phyloP scores from a whole-genome alignment of 2,888 invertebrate genomes.

The Eupithecia inturbata region DNA sequence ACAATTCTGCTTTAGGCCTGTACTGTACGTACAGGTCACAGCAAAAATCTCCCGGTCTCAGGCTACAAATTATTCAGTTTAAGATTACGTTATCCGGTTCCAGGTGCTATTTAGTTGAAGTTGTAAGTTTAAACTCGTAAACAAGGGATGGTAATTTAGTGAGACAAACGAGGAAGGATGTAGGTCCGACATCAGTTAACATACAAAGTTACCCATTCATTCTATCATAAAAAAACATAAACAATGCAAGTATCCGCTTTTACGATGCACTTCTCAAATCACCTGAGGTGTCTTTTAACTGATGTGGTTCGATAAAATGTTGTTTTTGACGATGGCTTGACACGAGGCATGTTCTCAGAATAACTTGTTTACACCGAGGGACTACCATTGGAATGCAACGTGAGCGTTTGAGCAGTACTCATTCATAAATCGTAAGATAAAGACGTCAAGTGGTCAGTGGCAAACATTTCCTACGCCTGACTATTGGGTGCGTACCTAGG shows the following conservation, averaged over 20 bases:
- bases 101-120: background rate
- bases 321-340: conserved; percentile 38
- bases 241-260: conserved; percentile 15
- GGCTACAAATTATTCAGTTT: background rate
- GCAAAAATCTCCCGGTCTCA: background rate
- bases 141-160: background rate
- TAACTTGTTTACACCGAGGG: conserved; percentile 51
- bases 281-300: conserved; percentile 23
- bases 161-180: background rate
- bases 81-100: background rate
- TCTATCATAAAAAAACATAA: background rate
- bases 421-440: conserved; percentile 64
- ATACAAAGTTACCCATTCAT: background rate
- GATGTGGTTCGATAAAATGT: conserved; percentile 33
- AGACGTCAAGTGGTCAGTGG: conserved; percentile 22
- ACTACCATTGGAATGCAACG: conserved; percentile 59
- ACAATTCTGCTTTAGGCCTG: background rate
- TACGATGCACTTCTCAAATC: conserved; percentile 20
- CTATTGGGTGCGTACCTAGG: conserved; percentile 2
- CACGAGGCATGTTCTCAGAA: conserved; percentile 54
- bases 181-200: background rate
- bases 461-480: conserved; percentile 23
- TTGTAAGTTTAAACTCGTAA: background rate
- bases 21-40: background rate
- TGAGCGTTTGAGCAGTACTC: conserved; percentile 60